Base-by-base conservation (phyloP, 2,113 vertebrate genomes). In the Indri indri region DNA sequence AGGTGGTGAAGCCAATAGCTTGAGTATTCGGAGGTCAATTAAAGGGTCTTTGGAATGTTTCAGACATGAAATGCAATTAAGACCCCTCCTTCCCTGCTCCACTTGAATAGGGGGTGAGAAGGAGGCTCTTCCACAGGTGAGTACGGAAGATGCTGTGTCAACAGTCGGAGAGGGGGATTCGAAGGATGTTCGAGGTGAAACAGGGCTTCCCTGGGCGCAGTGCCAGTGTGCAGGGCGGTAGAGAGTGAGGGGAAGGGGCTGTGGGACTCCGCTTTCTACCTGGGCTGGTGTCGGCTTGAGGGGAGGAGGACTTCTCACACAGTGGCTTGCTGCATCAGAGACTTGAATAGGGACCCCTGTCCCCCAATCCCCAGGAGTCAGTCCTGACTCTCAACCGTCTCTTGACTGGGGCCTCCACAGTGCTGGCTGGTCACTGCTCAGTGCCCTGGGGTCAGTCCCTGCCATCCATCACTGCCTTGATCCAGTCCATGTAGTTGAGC, bases 401-500 rank as follows among this genome's bases (percentile, higher is more conserved):
- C 22, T 45, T 22, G 1, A 45, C 45, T 40, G 50, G 25, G 16
- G 8, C 13, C 27, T 80, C 68, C 22, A 18, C 47, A 32, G 68
- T 6, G 47, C 30, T 30, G 8, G 40, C 0, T 12, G 30, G 54
- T 9, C 80, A 1, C 34, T 45, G 50, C 32, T 57, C 25, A 6
- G 42, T 0, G 6, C 6, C 16, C 54, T 6, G 3, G 45, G 25
- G 4, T 97, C 85, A 90, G 25, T 93, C 14, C 88, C 73, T 91
- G 96, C 96, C 52, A 0, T 73, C 94, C 87, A 98, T 27, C 92
- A 98, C 98, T 8, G 59, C 71, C 42, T 98, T 97, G 90, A 99
- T 99, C 99, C 99, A 99, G 95, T 98, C 98, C 96, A 99, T 0
- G 0, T 99, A 99, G 91, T 14, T 98, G 97, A 98, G 93, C 34